Evolutionary conservation across 2,113 vertebrate genomes (phyloP), one percentile per base, ranked within the genome.

Genomic region (Sinocyclocheilus anshuiensis): DNA sequence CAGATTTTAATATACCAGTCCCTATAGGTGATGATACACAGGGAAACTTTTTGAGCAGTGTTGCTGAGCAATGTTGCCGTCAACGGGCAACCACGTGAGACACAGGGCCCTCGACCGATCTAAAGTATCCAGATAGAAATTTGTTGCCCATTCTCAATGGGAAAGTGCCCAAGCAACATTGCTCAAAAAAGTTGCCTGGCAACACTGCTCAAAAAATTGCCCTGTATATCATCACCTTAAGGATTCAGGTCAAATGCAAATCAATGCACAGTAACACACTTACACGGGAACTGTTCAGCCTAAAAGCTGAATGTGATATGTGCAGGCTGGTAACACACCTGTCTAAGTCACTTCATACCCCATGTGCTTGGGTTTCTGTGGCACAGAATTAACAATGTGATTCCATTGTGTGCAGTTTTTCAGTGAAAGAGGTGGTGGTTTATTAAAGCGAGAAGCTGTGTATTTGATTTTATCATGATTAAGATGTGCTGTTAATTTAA

Each of bases 231-330:
- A 6, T 39, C 36, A 39, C 36, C 36, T 39, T 26, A 26, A 48
- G 59, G 42, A 69, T 69, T 65, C 39, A 65, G 36, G 12, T 69
- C 42, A 50, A 12, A 26, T 81, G 8, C 36, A 67, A 33, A 50
- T 67, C 39, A 50, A 22, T 82, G 80, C 63, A 82, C 18, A 42
- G 8, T 65, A 22, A 79, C 53, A 71, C 67, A 69, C 45, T 39
- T 12, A 71, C 4, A 24, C 4, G 26, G 18, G 10, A 67, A 81
- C 5, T 33, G 24, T 67, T n/a, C 3, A 13, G 81, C 33, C 12
- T 26, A 33, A 50, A 81, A 81, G 78, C 59, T 67, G 61, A 81
- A 67, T 50, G 63, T 82, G 80, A 82, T 69, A 69, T 50, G 24
- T 22, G 42, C 24, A 50, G 63, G 39, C 45, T 69, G 42, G 61